A percentile compares a stretch with the other conserved stretches of the same genome.
phyloP scores from a whole-genome alignment of 1,140 invertebrate species.

The Drosophila murphyi region DNA sequence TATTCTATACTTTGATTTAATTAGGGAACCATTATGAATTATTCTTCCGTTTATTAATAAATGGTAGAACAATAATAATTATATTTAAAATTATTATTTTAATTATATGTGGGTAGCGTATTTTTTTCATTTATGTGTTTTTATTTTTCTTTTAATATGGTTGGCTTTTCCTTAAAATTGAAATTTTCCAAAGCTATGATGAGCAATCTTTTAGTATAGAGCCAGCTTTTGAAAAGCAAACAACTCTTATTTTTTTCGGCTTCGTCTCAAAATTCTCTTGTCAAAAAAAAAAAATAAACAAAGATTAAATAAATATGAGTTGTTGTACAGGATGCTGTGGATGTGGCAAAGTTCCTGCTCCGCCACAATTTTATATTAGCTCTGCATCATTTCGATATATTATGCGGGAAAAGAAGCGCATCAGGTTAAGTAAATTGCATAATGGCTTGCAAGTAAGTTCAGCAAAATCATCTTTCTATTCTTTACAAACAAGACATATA shows the following conservation, averaged over 20 bases:
- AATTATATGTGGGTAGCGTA: too few species aligned
- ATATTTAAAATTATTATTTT: too few species aligned
- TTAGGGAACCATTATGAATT: too few species aligned
- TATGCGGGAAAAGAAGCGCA: not conserved
- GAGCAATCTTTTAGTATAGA: not conserved
- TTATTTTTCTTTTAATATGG: too few species aligned
- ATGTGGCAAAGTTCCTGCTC: not conserved
- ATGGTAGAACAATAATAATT: not conserved
- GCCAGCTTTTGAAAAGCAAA: not conserved
- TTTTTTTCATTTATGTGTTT: too few species aligned
- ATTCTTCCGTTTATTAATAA: not conserved
- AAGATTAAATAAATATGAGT: not conserved
- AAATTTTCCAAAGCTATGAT: not conserved
- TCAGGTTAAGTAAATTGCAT: not conserved
- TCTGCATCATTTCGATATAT: not conserved
- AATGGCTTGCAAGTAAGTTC: slow-evolving; percentile 1
- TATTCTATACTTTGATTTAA: too few species aligned
- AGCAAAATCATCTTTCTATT: not conserved
- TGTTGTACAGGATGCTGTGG: not conserved
- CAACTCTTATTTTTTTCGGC: slow-evolving; percentile 2
- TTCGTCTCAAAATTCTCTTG: not conserved
- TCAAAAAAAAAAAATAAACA: not conserved
- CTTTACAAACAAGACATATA: not conserved
- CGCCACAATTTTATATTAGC: not conserved
- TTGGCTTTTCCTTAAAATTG: not conserved